Evolutionary conservation across 2,888 invertebrate species (phyloP), one percentile per base, ranked within the genome.

Genomic region (Steinernema hermaphroditum): DNA sequence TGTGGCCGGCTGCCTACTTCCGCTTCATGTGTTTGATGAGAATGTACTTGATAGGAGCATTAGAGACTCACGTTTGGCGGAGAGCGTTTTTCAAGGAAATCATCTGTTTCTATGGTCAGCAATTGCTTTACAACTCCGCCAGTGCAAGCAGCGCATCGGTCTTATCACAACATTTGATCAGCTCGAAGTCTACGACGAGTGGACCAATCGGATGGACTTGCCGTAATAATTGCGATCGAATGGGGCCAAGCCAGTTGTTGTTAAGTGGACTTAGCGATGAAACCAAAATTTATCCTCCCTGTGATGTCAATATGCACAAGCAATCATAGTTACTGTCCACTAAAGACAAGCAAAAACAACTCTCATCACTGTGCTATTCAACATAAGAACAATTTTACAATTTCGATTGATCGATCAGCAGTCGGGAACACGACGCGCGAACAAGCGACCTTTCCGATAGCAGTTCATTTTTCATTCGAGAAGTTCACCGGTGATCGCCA

Each of bases 311-410:
- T 22, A 19, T 14, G 4, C 16, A 54, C 2, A 22, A 54, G 14
- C 22, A 27, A 54, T 24, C 12, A 54, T 24, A 54, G 27, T 27
- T 14, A 24, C 2, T 54, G 12, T 24, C 2, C 2, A 27, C n/a
- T 54, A 49, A 54, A 19, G 27, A 32, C 32, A 9, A 29, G 32
- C 9, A 62, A 12, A 37, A 37, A 37, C 37, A 37, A 37, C 37
- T 37, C 37, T 12, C 37, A 12, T 8, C 37, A 4, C 37, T 34
- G 62, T 29, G 50, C 34, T 37, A n/a, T 62, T 32, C 9, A 62
- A 62, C 62, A 62, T 9, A 62, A 62, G 6, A 9, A 29, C 62
- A 62, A 29, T 62, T 62, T 62, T 29, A 62, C 32, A 62, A 62
- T 29, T 62, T 29, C 32, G 29, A 24, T 62, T 32, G 32, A 62